Evolutionary conservation across 1,140 invertebrate species (phyloP).

Genomic region (Ridgeia piscesae): DNA sequence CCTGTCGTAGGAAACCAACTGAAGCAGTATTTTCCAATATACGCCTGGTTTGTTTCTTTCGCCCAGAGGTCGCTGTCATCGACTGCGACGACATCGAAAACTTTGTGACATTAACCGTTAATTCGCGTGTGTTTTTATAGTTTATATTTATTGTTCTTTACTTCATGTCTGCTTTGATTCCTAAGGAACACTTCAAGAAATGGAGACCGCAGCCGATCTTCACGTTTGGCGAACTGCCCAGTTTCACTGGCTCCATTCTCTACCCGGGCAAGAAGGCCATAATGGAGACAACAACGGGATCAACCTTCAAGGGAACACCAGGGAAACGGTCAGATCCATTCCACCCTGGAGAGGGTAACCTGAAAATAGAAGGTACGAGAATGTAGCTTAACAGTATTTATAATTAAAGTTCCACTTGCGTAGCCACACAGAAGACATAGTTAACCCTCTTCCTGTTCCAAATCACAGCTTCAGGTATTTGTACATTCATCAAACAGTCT

Average conservation of each 20-base stretch:
- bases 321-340: slow-evolving; percentile 35
- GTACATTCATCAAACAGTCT: no score
- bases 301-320: slow-evolving; percentile 40
- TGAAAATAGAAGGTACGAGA: slow-evolving; percentile 47
- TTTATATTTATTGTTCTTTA: neutral
- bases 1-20: no score
- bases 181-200: slow-evolving; percentile 42
- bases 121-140: no score
- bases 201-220: slow-evolving; percentile 45
- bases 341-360: slow-evolving; percentile 37
- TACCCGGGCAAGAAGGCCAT: slow-evolving; percentile 44
- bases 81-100: neutral
- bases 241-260: slow-evolving; percentile 51
- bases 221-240: slow-evolving; percentile 49
- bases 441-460: neutral
- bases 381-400: neutral
- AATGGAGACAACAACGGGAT: slow-evolving; percentile 38
- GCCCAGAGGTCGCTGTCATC: neutral
- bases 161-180: neutral
- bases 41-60: neutral
- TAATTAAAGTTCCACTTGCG: neutral
- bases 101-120: no score
- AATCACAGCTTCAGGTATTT: no score
- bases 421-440: neutral
- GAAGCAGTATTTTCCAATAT: no score